These are phyloP conservation scores for Carassius carassius DNA, from an alignment of 2,113 vertebrate species.

Conservation along the genomic window DNA sequence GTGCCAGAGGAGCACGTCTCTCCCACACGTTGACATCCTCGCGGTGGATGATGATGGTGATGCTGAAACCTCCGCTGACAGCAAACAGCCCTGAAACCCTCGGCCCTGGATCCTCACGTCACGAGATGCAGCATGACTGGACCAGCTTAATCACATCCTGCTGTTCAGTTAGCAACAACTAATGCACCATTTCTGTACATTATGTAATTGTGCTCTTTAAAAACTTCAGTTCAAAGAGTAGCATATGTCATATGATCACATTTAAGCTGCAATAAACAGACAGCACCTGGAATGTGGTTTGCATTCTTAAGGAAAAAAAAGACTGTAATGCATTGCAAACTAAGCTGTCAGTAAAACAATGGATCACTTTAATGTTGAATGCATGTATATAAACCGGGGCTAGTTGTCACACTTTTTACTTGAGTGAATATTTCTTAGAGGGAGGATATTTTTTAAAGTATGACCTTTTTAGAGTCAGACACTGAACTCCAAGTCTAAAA, in stretches of 20 bases:
- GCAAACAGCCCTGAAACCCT: conserved; percentile 51
- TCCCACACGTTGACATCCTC: conserved; percentile 96
- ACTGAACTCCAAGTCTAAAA: not conserved
- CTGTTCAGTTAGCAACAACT: not conserved
- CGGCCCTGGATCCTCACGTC: conserved; percentile 64
- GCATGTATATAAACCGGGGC: too few relatives aligned
- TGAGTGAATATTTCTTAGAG: not conserved
- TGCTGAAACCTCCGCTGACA: conserved; percentile 64
- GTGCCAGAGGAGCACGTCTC: conserved; percentile 91
- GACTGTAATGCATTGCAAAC: not conserved
- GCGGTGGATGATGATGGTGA: conserved; percentile 83
- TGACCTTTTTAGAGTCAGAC: not conserved
- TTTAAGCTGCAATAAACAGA: not conserved
- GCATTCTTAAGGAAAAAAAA: not conserved
- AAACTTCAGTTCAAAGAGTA: not conserved
- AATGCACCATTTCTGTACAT: not conserved
- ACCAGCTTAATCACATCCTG: conserved; percentile 39
- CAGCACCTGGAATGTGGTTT: not conserved
- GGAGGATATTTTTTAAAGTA: not conserved
- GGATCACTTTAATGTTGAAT: not conserved
- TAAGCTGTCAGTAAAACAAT: not conserved
- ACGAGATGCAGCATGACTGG: conserved; percentile 82
- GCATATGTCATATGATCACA: not conserved
- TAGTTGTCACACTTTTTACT: not conserved
- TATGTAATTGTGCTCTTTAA: not conserved